phyloP scores from a whole-genome alignment of 2,888 invertebrate species.

The Gryllus longicercus region DNA sequence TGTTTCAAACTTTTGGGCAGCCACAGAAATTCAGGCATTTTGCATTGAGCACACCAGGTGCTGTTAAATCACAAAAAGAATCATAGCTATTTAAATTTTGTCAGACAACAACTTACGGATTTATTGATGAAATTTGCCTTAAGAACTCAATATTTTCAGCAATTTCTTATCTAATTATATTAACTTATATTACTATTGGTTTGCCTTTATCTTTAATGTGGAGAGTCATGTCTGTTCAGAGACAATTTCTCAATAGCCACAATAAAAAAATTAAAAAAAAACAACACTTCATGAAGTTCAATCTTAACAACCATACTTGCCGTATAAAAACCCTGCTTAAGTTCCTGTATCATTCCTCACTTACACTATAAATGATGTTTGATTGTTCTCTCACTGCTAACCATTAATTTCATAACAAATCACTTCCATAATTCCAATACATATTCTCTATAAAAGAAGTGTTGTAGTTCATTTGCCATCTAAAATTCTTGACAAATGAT shows the following conservation, averaged over 20 bases:
- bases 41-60: too few relatives aligned
- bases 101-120: neutral
- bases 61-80: too few relatives aligned
- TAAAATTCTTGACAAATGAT: neutral
- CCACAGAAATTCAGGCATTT: too few relatives aligned
- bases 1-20: too few relatives aligned
- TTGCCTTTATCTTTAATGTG: neutral
- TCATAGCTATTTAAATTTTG: too few relatives aligned
- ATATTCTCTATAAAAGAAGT: neutral
- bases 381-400: neutral
- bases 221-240: neutral
- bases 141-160: too few relatives aligned
- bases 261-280: neutral
- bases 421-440: constrained; percentile 7
- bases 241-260: neutral
- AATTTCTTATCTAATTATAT: neutral
- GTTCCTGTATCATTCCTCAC: neutral
- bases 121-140: neutral
- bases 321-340: neutral
- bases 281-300: neutral
- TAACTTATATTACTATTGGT: neutral
- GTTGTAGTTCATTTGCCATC: neutral
- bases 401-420: neutral
- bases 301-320: neutral
- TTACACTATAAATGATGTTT: neutral